phyloP scores from a whole-genome alignment of 30 jellyfish, hydroid and myxozoan species.

The Aurelia coerulea region DNA sequence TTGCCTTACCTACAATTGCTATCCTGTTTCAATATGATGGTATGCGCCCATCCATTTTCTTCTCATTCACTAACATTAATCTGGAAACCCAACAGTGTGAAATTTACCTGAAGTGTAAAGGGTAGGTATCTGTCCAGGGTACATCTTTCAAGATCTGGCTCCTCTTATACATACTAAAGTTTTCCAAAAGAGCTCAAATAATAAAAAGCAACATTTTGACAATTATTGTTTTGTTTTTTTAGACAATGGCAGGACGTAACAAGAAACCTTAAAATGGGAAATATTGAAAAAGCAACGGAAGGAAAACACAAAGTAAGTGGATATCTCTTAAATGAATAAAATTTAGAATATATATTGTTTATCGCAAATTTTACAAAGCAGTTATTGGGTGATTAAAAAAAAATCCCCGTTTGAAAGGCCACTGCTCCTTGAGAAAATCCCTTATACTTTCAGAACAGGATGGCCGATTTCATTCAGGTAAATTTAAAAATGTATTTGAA shows the following conservation, averaged over 20 bases:
- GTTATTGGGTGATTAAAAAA: too few relatives aligned
- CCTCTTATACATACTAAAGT: background rate
- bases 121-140: too few relatives aligned
- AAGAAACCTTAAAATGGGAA: slow-evolving; percentile 55
- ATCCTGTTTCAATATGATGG: too few relatives aligned
- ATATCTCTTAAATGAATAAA: background rate
- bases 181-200: background rate
- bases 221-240: background rate
- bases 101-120: too few relatives aligned
- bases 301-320: slow-evolving; percentile 83
- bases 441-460: too few relatives aligned
- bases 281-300: slow-evolving; percentile 88
- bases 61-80: background rate
- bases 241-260: slow-evolving; percentile 97
- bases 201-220: background rate
- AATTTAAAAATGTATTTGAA: too few relatives aligned
- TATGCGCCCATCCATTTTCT: background rate
- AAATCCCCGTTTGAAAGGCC: too few relatives aligned
- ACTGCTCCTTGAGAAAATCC: too few relatives aligned
- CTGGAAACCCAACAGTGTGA: background rate
- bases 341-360: background rate
- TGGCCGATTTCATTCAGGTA: too few relatives aligned
- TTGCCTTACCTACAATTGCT: too few relatives aligned
- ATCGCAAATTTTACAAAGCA: too few relatives aligned
- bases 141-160: background rate